Evolutionary conservation across 2,113 vertebrate genomes (phyloP), one percentile per base, ranked within the genome.

Genomic region (Perccottus glenii): DNA sequence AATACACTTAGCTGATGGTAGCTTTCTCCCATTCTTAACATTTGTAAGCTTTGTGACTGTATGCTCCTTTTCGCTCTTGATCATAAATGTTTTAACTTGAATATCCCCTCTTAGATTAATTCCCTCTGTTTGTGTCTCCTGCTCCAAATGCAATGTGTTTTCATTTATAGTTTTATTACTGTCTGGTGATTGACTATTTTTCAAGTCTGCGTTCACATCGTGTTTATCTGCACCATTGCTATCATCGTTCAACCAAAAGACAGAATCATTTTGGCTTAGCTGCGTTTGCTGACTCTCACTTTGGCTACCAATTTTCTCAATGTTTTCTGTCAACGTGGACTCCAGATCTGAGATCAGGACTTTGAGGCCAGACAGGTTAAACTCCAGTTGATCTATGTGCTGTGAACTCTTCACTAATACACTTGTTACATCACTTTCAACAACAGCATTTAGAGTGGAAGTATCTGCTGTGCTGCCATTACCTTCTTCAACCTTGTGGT

Each of bases 271-370:
- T 19, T 35, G 75, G 60, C 0, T 2, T 3, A 40, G 36, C 62
- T 49, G 46, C 9, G 9, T 2, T 2, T 55, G 45, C 40, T 53
- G 38, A 14, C 35, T 61, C 46, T 63, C 67, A 55, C 60, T 48
- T 32, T 62, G 73, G 19, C 67, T 61, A 12, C 12, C 53, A 38
- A 56, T 64, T 7, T 58, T 58, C 14, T 55, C 59, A 5, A 83
- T 40, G 6, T 80, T 85, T 45, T 77, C 77, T 48, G 80, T 78
- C 27, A 92, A 64, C 0, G 81, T 88, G 6, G 81, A 87, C 81
- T 91, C 89, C 67, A 93, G 71, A 74, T 90, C 88, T 14, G 83
- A 88, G 73, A 93, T 91, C 47, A 90, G 32, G 2, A 73, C 61
- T 81, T 91, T 92, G 3, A 92, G 70, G 57, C 79, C 77, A 35